Conservation (phyloP, 2,888 invertebrate species). For the Nineta flava region DNA sequence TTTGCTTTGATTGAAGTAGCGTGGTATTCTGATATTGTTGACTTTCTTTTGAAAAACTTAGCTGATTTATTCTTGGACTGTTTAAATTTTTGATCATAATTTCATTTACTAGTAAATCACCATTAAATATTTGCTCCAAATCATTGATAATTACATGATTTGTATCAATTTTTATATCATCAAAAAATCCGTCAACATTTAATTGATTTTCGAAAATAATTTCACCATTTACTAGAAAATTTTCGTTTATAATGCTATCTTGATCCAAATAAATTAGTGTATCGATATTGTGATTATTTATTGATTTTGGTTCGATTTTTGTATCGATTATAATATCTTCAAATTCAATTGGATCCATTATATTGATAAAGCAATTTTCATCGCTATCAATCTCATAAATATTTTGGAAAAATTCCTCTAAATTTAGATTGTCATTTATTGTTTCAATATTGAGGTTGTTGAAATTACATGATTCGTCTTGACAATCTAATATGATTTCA, state of each 20-base stretch:
- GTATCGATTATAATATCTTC: constrained; percentile 19
- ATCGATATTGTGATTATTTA: constrained; percentile 19
- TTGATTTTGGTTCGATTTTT: constrained; percentile 13
- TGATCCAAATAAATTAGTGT: constrained; percentile 17
- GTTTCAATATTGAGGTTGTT: constrained; percentile 15
- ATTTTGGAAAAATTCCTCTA: constrained; percentile 17
- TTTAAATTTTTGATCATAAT: constrained; percentile 16
- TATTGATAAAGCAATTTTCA: constrained; percentile 10
- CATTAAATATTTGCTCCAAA: constrained; percentile 23
- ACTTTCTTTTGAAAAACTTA: constrained; percentile 12
- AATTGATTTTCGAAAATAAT: constrained; percentile 18
- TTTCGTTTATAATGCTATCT: constrained; percentile 13
- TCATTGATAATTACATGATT: constrained; percentile 20
- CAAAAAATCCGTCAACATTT: constrained; percentile 18
- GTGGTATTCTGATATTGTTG: constrained; percentile 11
- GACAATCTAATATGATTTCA: constrained; percentile 9
- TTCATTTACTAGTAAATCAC: constrained; percentile 18
- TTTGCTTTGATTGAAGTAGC: constrained; percentile 9
- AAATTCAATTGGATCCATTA: constrained; percentile 17
- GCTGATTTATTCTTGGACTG: constrained; percentile 18
- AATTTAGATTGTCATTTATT: constrained; percentile 17
- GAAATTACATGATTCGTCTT: constrained; percentile 12
- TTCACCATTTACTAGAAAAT: constrained; percentile 20
- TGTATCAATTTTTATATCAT: constrained; percentile 19
- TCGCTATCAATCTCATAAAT: constrained; percentile 17